phyloP scores from a whole-genome alignment of 2,113 vertebrate genomes.

The Mirza zaza region DNA sequence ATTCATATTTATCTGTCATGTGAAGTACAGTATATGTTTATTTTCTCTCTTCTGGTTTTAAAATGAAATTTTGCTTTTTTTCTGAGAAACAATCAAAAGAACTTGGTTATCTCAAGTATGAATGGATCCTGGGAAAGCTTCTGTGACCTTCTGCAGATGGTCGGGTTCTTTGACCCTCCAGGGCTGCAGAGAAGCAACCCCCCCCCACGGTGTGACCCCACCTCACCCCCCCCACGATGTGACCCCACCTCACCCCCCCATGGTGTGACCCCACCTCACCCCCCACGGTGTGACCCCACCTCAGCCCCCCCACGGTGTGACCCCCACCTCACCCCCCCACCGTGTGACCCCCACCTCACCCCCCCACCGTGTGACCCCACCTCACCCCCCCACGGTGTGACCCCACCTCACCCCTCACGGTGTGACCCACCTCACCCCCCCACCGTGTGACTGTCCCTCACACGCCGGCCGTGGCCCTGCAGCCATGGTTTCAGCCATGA shows the following conservation, averaged over 20 bases:
- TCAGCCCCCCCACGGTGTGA: background rate
- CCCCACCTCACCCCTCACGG: too few relatives aligned
- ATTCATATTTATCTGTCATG: background rate
- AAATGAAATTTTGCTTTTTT: background rate
- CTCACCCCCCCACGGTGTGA: too few relatives aligned
- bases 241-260: background rate
- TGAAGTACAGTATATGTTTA: background rate
- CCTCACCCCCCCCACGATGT: too few relatives aligned
- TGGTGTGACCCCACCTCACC: background rate
- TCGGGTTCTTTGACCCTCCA: too few relatives aligned
- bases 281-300: background rate
- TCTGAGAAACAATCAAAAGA: background rate
- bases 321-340: background rate
- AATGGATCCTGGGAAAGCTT: background rate
- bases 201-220: rapidly evolving
- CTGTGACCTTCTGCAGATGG: too few relatives aligned
- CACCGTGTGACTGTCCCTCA: background rate
- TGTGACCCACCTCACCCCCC: too few relatives aligned
- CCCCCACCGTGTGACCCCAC: background rate
- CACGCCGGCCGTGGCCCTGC: background rate
- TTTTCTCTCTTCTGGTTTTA: background rate
- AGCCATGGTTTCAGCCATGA: background rate
- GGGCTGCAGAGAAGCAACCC: too few relatives aligned
- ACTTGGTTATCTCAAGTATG: rapidly evolving
- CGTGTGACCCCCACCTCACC: background rate